Percentiles rank a stretch among this genome's conserved stretches.
Evolutionary conservation across 1,140 invertebrate species (phyloP).

Genomic region (Polyergus mexicanus): DNA sequence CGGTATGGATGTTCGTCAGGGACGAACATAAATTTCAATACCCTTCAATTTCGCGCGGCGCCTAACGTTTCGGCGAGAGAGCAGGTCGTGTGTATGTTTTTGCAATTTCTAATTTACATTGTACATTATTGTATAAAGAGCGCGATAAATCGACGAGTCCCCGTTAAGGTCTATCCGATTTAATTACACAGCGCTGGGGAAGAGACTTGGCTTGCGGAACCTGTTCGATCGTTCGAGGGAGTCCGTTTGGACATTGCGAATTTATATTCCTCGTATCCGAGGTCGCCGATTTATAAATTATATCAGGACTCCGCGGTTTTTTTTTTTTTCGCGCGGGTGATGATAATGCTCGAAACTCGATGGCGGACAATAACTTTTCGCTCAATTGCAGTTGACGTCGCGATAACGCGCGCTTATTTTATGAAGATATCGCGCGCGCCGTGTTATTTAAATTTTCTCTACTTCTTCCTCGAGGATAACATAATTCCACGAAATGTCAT

Average conservation of each 20-base stretch:
- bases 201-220: not conserved
- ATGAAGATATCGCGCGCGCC: not conserved
- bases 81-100: constrained; percentile 1
- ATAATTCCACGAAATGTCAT: constrained; percentile 4
- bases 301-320: not conserved
- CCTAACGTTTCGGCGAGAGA: constrained; percentile 5
- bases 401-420: not conserved
- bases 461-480: not conserved
- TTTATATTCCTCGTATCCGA: constrained; percentile 28
- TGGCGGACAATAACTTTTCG: not conserved
- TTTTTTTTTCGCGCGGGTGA: not conserved
- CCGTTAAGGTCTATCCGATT: constrained; percentile 26
- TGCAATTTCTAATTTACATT: constrained; percentile 57
- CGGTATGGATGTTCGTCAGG: not conserved
- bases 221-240: constrained; percentile 6
- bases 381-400: not conserved
- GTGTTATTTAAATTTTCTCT: not conserved
- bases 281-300: constrained; percentile 45
- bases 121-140: constrained; percentile 52
- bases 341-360: not conserved
- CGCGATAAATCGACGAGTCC: constrained; percentile 37
- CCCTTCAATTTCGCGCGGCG: constrained; percentile 44
- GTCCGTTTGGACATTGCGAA: constrained; percentile 32
- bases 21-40: constrained; percentile 47
- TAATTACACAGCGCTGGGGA: constrained; percentile 32